phyloP scores from a whole-genome alignment of 2,888 invertebrate species.

The Eudasyphora cyanicolor region DNA sequence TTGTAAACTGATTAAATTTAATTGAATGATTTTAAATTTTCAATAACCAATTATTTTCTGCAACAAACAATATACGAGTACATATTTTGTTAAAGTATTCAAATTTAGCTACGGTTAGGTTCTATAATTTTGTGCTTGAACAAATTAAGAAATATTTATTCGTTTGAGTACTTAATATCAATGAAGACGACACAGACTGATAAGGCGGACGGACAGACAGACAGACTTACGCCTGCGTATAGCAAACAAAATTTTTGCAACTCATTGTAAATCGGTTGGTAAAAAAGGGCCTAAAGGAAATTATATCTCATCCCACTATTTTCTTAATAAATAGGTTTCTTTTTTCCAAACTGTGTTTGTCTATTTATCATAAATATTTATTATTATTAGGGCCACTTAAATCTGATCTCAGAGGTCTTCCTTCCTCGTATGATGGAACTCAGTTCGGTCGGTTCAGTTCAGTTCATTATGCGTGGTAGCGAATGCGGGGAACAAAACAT shows the following conservation, averaged over 20 bases:
- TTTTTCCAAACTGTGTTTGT: neutral
- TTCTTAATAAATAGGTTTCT: neutral
- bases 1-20: no score
- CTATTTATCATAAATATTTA: constrained; percentile 48
- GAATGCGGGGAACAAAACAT: constrained; percentile 55
- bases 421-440: neutral
- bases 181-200: neutral
- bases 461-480: constrained; percentile 16
- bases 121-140: neutral
- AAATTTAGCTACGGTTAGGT: no score
- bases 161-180: neutral
- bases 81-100: no score
- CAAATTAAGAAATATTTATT: neutral
- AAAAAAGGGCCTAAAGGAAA: neutral
- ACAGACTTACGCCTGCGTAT: no score
- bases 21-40: no score
- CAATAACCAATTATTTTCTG: no score
- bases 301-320: neutral
- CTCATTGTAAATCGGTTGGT: neutral
- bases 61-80: no score
- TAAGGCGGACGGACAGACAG: no score
- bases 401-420: neutral
- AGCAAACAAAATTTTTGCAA: neutral
- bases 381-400: constrained; percentile 61
- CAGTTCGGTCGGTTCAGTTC: neutral